Conservation (phyloP, 2,113 vertebrate species). For the Azemiops feae region DNA sequence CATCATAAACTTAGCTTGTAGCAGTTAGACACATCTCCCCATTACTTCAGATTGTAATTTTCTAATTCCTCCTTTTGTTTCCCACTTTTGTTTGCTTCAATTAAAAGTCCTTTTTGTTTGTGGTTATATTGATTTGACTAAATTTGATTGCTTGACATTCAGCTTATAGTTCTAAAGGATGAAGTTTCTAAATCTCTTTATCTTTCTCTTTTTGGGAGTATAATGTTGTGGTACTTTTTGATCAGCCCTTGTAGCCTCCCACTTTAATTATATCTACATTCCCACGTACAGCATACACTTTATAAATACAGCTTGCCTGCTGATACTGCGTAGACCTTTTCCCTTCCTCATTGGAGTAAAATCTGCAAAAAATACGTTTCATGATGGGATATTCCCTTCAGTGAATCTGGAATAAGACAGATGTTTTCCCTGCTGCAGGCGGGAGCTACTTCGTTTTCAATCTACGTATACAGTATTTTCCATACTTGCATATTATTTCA, state of each 20-base stretch:
- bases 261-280: not conserved
- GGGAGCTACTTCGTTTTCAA: not conserved
- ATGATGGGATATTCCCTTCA: constrained; percentile 54
- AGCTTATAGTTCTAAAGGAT: not conserved
- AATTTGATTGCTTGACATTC: not conserved
- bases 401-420: constrained; percentile 51
- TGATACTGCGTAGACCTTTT: constrained; percentile 15
- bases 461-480: constrained; percentile 30
- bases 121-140: not conserved
- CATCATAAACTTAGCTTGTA: not conserved
- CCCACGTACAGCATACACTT: not conserved
- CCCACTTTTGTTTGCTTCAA: not conserved
- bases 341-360: constrained; percentile 22
- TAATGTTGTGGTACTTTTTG: not conserved
- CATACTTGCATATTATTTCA: constrained; percentile 14
- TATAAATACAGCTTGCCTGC: not conserved
- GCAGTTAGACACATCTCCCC: not conserved
- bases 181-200: not conserved
- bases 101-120: not conserved
- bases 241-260: constrained; percentile 11
- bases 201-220: not conserved
- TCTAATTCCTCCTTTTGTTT: not conserved
- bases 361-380: constrained; percentile 40
- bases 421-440: constrained; percentile 12
- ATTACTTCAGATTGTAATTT: not conserved